Evolutionary conservation across 2,113 vertebrate genomes (phyloP).

Genomic region (Tupaia chinensis): DNA sequence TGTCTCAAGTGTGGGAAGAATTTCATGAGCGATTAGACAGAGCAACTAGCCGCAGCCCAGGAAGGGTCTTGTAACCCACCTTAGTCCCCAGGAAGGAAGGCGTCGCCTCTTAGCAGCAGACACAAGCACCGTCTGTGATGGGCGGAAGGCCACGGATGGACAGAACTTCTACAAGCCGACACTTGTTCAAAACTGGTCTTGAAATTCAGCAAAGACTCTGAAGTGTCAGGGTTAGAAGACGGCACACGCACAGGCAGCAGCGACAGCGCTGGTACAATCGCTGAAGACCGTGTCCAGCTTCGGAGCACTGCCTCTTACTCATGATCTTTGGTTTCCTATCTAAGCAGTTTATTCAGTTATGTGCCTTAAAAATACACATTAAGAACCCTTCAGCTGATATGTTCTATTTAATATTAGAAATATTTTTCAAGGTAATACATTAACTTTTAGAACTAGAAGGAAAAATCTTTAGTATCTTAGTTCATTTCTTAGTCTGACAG

Average conservation of each 20-base stretch:
- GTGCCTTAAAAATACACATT: slow-evolving; percentile 86
- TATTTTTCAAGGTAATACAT: slow-evolving; percentile 88
- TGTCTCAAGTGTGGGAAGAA: background rate
- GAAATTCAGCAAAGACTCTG: slow-evolving; percentile 28
- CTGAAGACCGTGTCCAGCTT: slow-evolving; percentile 82
- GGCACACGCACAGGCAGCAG: slow-evolving; percentile 89
- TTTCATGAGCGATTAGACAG: background rate
- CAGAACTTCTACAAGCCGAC: slow-evolving; percentile 13
- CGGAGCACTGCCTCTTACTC: slow-evolving; percentile 69
- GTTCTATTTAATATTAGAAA: slow-evolving; percentile 85
- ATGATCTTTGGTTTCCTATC: slow-evolving; percentile 77
- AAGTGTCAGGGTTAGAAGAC: background rate
- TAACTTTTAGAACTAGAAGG: slow-evolving; percentile 86
- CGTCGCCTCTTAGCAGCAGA: background rate
- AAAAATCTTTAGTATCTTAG: slow-evolving; percentile 85
- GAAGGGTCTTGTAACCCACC: background rate
- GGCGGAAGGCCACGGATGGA: background rate
- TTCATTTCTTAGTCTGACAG: slow-evolving; percentile 85
- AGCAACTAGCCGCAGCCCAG: background rate
- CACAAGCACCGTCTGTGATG: slow-evolving; percentile 21
- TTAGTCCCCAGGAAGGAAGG: background rate
- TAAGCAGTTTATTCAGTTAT: slow-evolving; percentile 80
- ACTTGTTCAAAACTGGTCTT: slow-evolving; percentile 21
- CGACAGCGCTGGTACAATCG: slow-evolving; percentile 91
- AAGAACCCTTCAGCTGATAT: slow-evolving; percentile 83